phyloP scores from a whole-genome alignment of 2,888 invertebrate genomes.

The Chaitophorus viminalis region DNA sequence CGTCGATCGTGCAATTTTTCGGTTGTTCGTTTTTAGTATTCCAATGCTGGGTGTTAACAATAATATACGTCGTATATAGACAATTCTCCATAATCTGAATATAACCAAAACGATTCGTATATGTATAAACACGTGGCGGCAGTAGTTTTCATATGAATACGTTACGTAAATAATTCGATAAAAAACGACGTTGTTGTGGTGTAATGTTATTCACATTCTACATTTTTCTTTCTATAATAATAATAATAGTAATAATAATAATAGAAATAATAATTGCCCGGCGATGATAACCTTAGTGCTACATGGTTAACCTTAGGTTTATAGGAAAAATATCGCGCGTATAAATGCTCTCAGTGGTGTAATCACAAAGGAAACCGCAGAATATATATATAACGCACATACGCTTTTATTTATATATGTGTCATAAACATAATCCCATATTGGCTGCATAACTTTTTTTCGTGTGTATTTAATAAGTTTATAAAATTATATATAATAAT shows the following conservation, averaged over 20 bases:
- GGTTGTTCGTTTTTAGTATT: neutral
- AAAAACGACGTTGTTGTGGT: constrained; percentile 7
- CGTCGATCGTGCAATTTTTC: neutral
- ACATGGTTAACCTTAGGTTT: neutral
- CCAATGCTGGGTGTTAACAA: neutral
- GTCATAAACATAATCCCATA: no score
- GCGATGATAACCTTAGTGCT: neutral
- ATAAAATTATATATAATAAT: no score
- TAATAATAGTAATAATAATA: neutral
- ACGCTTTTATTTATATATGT: no score
- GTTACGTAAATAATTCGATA: constrained; percentile 20
- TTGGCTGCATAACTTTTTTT: no score
- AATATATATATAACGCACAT: no score
- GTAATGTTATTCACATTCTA: neutral
- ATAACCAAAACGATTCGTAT: neutral
- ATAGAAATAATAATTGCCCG: neutral
- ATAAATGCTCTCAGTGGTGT: neutral
- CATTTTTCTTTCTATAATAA: neutral
- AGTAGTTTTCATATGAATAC: neutral
- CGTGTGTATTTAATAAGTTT: no score
- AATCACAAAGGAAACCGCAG: neutral
- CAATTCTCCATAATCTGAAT: neutral
- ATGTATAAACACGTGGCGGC: neutral
- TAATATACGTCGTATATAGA: neutral
- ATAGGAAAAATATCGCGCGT: neutral